Base-by-base conservation (phyloP, 2,797 vertebrate species). In the Caiman crocodilus region DNA sequence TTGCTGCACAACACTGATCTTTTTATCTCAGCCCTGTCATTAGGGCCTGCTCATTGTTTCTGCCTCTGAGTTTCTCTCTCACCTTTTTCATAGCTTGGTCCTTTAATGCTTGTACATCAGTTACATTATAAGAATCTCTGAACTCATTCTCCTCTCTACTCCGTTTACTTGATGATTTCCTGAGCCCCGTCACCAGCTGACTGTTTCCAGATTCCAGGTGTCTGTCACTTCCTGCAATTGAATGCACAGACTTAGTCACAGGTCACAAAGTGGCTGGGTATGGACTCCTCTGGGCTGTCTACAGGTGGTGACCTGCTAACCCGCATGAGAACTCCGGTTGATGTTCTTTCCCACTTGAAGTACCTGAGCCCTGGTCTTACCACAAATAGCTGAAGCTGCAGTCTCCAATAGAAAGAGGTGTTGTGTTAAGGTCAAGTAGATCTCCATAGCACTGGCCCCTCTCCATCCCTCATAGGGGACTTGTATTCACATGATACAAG, bases 61-160 rank as follows among this genome's bases (percentile, higher is more conserved):
- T 71, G 76, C 26, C 32, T 79, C 42, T 57, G 84, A 83, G 61
- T 28, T 75, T n/a, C 63, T 77, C 42, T 90, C 89, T 96, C 81
- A 97, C 97, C 96, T 95, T 97, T 96, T 97, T 97, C 77, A 91
- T 56, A 50, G 79, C 75, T 86, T 73, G 15, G 3, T 97, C 96
- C 79, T 93, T 95, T 64, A 91, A 96, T 21, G 96, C 92, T 56
- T 98, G 96, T 55, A 92, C 94, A 42, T 98, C 98, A 1, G 90
- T 90, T 84, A 91, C 95, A 85, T 97, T 96, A 81, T 95, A 89
- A 57, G 96, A 94, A 96, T 97, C 98, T 87, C 85, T 95, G 83
- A 85, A 93, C 84, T 98, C 98, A 65, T 98, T 98, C 89, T 98
- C 98, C 20, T 97, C 96, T 95, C 97, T 98, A 89, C 97, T 98